phyloP scores from a whole-genome alignment of 2,797 vertebrate genomes.

The Aulostomus chinensis region DNA sequence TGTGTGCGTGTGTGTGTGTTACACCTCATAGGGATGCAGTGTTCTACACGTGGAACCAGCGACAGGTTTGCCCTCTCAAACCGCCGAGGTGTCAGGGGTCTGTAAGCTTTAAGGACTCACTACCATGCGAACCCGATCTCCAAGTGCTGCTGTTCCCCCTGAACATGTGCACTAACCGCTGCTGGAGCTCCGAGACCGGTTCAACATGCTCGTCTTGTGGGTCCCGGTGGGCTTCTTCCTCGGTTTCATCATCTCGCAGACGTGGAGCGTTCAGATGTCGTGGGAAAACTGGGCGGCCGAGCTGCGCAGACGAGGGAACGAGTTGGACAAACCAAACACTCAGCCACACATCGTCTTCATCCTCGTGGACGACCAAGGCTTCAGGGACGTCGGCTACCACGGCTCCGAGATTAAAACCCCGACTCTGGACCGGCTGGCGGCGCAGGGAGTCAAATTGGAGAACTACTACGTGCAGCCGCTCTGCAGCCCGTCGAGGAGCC shows the following conservation, averaged over 20 bases:
- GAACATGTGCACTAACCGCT: slow-evolving; percentile 34
- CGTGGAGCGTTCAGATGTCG: slow-evolving; percentile 81
- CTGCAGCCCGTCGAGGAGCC: slow-evolving; percentile 95
- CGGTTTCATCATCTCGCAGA: slow-evolving; percentile 78
- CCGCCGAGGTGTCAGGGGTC: slow-evolving; percentile 20
- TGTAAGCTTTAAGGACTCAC: background rate
- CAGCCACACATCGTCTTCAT: slow-evolving; percentile 95
- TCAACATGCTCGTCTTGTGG: slow-evolving; percentile 71
- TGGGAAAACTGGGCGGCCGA: slow-evolving; percentile 72
- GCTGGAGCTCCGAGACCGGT: slow-evolving; percentile 4
- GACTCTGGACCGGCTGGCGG: slow-evolving; percentile 91
- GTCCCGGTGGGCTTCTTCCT: slow-evolving; percentile 74
- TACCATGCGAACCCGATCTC: slow-evolving; percentile 48
- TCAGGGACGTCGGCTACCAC: slow-evolving; percentile 95
- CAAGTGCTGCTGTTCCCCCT: slow-evolving; percentile 54
- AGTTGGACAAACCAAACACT: slow-evolving; percentile 46
- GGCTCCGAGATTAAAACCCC: slow-evolving; percentile 96
- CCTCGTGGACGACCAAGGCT: slow-evolving; percentile 97
- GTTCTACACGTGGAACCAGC: slow-evolving; percentile 14
- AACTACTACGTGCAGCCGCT: slow-evolving; percentile 99
- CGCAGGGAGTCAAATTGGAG: slow-evolving; percentile 94
- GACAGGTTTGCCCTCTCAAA: background rate
- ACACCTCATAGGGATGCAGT: too few relatives aligned
- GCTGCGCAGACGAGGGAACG: slow-evolving; percentile 53
- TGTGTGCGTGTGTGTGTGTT: too few relatives aligned